Percentiles rank a stretch among this genome's conserved stretches.
phyloP scores from a whole-genome alignment of 2,888 invertebrate genomes.

The Thelaira solivaga region DNA sequence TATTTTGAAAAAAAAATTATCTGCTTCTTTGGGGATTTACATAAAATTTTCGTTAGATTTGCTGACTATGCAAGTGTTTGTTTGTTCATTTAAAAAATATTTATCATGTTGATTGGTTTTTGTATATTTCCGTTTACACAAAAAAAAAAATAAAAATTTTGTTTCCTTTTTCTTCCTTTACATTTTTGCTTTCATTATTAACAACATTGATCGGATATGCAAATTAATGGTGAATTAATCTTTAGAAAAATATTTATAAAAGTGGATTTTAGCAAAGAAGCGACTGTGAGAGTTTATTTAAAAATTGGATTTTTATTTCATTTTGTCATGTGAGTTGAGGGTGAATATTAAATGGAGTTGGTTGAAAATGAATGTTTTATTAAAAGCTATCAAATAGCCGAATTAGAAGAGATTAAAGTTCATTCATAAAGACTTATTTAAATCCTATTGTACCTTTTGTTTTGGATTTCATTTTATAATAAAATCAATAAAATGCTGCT shows the following conservation, averaged over 20 bases:
- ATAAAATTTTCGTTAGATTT: conserved; percentile 39
- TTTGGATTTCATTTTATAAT: no score
- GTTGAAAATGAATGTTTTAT: not conserved
- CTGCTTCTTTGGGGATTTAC: conserved; percentile 51
- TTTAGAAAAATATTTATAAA: conserved; percentile 52
- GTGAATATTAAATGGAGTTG: not conserved
- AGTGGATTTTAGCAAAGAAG: conserved; percentile 28
- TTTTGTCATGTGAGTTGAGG: not conserved
- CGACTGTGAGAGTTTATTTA: conserved; percentile 29
- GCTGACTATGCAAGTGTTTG: not conserved
- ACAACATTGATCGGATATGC: conserved; percentile 58
- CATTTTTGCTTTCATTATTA: conserved; percentile 28
- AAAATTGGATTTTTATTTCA: not conserved
- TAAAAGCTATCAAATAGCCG: no score
- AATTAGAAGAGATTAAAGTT: no score
- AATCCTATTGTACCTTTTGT: no score
- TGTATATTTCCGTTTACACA: conserved; percentile 58
- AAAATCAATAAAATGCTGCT: no score
- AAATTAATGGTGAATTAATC: conserved; percentile 61
- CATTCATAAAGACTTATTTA: no score
- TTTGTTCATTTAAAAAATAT: conserved; percentile 60
- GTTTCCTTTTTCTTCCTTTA: not conserved
- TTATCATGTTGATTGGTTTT: conserved; percentile 62
- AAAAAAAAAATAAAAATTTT: no score
- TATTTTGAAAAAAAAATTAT: conserved; percentile 46